Evolutionary conservation across 2,113 vertebrate species (phyloP).

Genomic region (Vidua macroura): DNA sequence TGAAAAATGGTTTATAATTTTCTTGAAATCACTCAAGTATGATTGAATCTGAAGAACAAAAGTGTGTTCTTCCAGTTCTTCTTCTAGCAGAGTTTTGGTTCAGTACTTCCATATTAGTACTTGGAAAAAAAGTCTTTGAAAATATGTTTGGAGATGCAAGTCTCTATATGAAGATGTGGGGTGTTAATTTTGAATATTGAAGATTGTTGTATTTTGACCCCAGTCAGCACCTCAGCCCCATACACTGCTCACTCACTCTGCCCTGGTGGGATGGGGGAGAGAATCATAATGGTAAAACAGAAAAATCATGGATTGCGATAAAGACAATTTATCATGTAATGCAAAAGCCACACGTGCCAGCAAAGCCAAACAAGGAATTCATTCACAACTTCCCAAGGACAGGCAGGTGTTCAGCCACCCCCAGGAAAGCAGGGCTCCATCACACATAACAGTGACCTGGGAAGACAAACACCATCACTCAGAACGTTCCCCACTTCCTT

Average conservation of each 20-base stretch:
- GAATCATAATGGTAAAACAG: background rate
- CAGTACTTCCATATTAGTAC: background rate
- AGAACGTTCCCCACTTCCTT: background rate
- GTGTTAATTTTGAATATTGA: background rate
- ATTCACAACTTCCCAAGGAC: background rate
- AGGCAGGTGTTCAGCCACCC: background rate
- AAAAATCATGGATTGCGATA: background rate
- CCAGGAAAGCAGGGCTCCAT: background rate
- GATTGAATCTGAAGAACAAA: background rate
- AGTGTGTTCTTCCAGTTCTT: background rate
- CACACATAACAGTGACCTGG: background rate
- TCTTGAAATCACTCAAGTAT: background rate
- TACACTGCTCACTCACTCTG: background rate
- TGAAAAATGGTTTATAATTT: background rate
- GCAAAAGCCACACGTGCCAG: background rate
- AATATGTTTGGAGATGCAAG: background rate
- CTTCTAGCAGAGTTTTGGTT: background rate
- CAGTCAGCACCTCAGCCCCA: background rate
- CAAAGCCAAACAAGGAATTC: background rate
- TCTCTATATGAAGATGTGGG: background rate
- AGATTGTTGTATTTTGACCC: background rate
- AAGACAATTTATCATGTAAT: background rate
- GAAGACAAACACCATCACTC: background rate
- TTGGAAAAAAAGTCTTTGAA: background rate
- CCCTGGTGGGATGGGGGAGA: background rate